Conservation (phyloP, 2,888 invertebrate genomes). For the Heliconius aoede region DNA sequence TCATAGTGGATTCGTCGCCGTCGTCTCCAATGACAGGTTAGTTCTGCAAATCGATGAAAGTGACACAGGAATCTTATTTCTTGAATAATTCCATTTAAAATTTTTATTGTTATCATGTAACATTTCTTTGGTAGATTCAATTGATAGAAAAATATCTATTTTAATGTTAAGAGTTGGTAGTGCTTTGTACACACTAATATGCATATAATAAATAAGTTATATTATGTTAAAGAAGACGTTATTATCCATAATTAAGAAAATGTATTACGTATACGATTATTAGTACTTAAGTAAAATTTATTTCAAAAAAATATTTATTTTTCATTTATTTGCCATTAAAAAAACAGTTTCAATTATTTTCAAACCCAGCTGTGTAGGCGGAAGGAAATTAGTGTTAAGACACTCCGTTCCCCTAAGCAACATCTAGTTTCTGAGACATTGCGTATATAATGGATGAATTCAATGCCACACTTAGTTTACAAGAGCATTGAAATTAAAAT, state of each 20-base stretch:
- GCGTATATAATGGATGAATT: no score
- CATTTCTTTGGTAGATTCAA: no score
- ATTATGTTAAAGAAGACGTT: not conserved
- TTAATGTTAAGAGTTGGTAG: no score
- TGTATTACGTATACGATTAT: not conserved
- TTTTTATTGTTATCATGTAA: no score
- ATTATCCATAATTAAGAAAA: not conserved
- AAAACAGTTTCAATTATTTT: not conserved
- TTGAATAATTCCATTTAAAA: not conserved
- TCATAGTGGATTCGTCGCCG: conserved; percentile 22
- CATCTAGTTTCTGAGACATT: no score
- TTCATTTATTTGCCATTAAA: not conserved
- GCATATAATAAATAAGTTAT: not conserved
- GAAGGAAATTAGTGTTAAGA: not conserved
- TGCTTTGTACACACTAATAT: not conserved
- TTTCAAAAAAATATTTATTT: no score
- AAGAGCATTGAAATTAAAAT: no score
- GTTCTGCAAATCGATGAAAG: conserved; percentile 30
- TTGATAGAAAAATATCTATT: no score
- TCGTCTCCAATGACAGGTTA: conserved; percentile 19
- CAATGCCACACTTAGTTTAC: no score
- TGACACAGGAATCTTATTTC: conserved; percentile 5
- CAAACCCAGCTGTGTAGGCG: not conserved
- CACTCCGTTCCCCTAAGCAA: not conserved
- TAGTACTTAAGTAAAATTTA: not conserved